Conservation (phyloP, 2,888 invertebrate genomes). For the Lasius platythorax region DNA sequence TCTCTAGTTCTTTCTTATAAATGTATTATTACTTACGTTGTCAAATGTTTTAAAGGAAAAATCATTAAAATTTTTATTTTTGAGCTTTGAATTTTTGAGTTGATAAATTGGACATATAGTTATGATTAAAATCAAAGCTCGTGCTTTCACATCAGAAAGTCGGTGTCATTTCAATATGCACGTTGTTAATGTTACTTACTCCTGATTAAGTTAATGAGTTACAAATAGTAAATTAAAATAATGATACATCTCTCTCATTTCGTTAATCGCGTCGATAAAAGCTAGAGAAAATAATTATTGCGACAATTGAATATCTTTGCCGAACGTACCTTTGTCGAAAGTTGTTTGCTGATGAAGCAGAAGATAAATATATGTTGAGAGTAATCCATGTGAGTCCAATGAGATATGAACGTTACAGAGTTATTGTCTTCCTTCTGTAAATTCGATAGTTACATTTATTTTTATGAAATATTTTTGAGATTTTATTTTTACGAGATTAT, state of each 20-base stretch:
- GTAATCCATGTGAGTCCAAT: background rate
- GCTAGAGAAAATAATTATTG: background rate
- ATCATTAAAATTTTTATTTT: constrained; percentile 64
- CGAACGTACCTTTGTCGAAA: background rate
- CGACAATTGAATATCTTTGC: background rate
- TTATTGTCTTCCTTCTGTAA: constrained; percentile 10
- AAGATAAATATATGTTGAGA: constrained; percentile 23
- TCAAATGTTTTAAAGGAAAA: constrained; percentile 54
- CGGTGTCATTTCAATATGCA: constrained; percentile 64
- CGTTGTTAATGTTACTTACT: constrained; percentile 3
- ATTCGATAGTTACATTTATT: constrained; percentile 27
- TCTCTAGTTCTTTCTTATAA: background rate
- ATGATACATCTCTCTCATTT: background rate
- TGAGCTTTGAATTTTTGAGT: constrained; percentile 42
- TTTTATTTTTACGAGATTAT: background rate
- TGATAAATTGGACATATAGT: constrained; percentile 52
- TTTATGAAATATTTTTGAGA: background rate
- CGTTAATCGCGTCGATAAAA: background rate
- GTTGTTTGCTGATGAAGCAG: constrained; percentile 5
- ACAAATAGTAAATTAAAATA: background rate
- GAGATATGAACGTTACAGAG: background rate
- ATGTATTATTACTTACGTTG: constrained; percentile 5
- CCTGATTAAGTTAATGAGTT: background rate
- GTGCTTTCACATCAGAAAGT: constrained; percentile 56
- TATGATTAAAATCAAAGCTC: constrained; percentile 57